Base-by-base conservation (phyloP, 2,113 vertebrate species). In the Scatophagus argus region DNA sequence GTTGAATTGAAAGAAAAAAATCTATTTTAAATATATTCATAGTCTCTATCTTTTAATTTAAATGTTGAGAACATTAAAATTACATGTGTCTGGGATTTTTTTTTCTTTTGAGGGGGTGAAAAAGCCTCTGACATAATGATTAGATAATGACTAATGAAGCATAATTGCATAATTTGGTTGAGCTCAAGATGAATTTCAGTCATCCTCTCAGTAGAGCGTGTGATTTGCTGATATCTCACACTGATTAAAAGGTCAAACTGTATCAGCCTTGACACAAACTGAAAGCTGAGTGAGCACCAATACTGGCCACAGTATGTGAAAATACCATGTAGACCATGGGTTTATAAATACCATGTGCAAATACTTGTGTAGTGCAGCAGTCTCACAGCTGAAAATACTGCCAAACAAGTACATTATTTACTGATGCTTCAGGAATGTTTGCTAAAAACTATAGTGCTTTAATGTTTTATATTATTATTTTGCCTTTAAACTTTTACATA, bases 131-230 rank as follows among this genome's bases (percentile, higher is more conserved):
- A 75, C 36, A 29, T n/a, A 44, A 63, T 6, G 2, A 74, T 63
- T 36, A 51, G 43, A 54, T 39, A 4, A 44, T n/a, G 16, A 55
- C 43, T 65, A 70, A 38, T 21, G 8, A 62, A 32, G 25, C 3
- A 21, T 41, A 11, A 65, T 59, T 27, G 13, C 7, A 1, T n/a
- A 43, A n/a, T 63, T 64, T 59, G 36, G 27, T 47, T 27, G 14
- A 64, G 43, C 52, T 60, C 36, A 54, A 59, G 58, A 52, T 41
- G 21, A 23, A 41, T 60, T 66, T 71, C 21, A 47, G 59, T 75
- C 65, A 39, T 2, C 31, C 5, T 66, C 19, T 75, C 36, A 29
- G 14, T 4, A 27, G 27, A 54, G 19, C 29, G 38, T 31, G 56
- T 49, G 21, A 58, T 41, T 49, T 49, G 23, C 12, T n/a, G 17